Conservation (phyloP, 2,113 vertebrate genomes). For the Sarotherodon lohbergeri region DNA sequence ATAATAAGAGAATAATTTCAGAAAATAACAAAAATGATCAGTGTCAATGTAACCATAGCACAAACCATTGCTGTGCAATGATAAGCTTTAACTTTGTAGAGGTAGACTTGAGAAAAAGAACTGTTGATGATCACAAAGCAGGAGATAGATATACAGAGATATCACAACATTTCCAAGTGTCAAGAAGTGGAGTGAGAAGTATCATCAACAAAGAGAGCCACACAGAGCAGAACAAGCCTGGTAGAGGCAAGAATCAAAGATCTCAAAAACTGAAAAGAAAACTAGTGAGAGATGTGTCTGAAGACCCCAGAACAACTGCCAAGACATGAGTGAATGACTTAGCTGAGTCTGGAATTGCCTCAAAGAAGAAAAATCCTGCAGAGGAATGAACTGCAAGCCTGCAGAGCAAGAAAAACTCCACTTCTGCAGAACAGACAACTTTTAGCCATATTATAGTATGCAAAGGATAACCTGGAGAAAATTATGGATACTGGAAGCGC, state of each 20-base stretch:
- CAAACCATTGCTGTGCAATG: not conserved
- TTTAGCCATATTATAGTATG: not conserved
- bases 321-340: not conserved
- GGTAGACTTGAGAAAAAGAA: not conserved
- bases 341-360: not conserved
- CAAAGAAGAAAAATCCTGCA: not conserved
- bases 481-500: not conserved
- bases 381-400: not conserved
- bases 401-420: not conserved
- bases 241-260: not conserved
- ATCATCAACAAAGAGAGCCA: not conserved
- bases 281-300: not conserved
- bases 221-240: not conserved
- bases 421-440: not conserved
- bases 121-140: not conserved
- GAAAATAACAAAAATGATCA: not conserved
- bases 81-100: not conserved
- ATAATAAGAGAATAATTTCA: not conserved
- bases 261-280: not conserved
- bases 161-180: not conserved
- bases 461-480: not conserved
- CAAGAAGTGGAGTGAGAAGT: not conserved
- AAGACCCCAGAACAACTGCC: not conserved
- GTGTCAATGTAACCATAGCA: not conserved
- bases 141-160: rapidly evolving